Conservation (phyloP, 1,140 invertebrate genomes). For the Ceratoteleas bidentatus region DNA sequence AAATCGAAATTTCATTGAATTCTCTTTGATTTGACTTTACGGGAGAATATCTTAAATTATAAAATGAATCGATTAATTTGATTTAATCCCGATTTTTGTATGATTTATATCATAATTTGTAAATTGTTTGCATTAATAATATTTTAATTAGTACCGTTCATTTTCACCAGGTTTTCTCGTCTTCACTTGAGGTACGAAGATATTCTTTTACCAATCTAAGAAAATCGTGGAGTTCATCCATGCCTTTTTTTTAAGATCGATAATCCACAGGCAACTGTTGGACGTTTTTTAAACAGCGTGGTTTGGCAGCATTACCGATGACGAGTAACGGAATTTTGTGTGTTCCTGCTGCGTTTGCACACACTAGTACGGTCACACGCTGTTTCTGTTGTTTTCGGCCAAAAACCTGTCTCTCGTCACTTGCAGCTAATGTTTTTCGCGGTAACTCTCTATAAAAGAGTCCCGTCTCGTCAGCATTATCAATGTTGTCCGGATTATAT, state of each 20-base stretch:
- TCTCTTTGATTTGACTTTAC: too few species aligned
- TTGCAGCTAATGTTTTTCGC: background rate
- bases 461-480: background rate
- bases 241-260: background rate
- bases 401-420: background rate
- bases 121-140: too few species aligned
- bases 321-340: background rate
- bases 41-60: too few species aligned
- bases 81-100: too few species aligned
- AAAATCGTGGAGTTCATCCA: background rate
- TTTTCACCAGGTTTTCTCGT: background rate
- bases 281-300: background rate
- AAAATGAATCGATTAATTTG: too few species aligned
- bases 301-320: background rate
- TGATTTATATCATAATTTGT: too few species aligned
- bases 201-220: background rate
- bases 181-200: background rate
- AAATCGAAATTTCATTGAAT: too few species aligned
- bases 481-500: background rate
- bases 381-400: background rate
- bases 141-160: background rate
- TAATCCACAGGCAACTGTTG: background rate
- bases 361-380: background rate
- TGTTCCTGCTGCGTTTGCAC: background rate
- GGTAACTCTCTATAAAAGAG: background rate